These are phyloP conservation scores for Isoperla grammatica DNA, from an alignment of 2,888 invertebrate genomes.

Conservation along the genomic window DNA sequence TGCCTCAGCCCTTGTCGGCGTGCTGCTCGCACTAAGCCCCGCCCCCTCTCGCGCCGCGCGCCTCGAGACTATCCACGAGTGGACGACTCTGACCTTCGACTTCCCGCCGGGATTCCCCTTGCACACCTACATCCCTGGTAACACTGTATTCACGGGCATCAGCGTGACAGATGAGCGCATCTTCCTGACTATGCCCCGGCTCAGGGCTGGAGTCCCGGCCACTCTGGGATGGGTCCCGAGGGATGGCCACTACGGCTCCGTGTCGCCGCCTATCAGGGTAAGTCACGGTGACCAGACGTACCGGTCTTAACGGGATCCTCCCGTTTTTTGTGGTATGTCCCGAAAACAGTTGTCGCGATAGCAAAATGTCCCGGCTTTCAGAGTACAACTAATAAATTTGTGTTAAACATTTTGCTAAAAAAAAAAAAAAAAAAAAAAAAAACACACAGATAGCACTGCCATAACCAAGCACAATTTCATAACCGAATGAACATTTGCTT, in stretches of 20 bases:
- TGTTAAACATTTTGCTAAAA: too few species aligned
- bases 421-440: too few species aligned
- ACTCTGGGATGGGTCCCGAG: constrained; percentile 65
- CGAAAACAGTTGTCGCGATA: too few species aligned
- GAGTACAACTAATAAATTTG: too few species aligned
- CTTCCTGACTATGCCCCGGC: constrained; percentile 67
- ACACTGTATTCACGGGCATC: constrained; percentile 70
- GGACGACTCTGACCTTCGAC: constrained; percentile 62
- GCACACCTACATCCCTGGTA: constrained; percentile 51
- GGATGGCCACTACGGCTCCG: not conserved
- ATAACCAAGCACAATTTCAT: too few species aligned
- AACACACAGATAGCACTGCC: too few species aligned
- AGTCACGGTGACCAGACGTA: too few species aligned
- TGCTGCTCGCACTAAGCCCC: constrained; percentile 23
- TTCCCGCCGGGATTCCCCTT: constrained; percentile 56
- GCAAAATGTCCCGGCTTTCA: too few species aligned
- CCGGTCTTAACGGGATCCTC: too few species aligned
- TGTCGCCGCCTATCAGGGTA: constrained; percentile 10
- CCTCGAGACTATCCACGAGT: constrained; percentile 61
- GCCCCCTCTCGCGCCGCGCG: constrained; percentile 31
- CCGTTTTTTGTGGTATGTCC: too few species aligned
- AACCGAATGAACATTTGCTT: too few species aligned
- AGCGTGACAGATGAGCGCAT: constrained; percentile 66
- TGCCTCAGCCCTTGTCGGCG: too few species aligned
- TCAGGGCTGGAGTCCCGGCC: constrained; percentile 70